A percentile compares a stretch with the other conserved stretches of the same genome.
phyloP scores from a whole-genome alignment of 2,113 vertebrate genomes.

The Xiphias gladius region DNA sequence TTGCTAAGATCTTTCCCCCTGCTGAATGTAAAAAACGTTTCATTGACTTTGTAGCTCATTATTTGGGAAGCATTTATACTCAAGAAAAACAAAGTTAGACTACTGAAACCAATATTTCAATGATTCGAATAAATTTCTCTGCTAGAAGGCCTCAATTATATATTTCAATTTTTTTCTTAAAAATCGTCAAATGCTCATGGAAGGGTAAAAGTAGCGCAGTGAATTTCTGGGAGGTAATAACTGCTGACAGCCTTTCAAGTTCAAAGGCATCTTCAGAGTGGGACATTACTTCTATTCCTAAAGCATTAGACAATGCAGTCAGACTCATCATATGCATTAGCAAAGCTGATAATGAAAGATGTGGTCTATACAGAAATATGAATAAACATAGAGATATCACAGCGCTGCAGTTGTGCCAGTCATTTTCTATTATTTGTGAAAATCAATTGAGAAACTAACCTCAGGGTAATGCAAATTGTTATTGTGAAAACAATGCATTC shows the following conservation, averaged over 20 bases:
- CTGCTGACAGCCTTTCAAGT: slow-evolving; percentile 70
- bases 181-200: slow-evolving; percentile 50
- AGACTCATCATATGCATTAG: slow-evolving; percentile 59
- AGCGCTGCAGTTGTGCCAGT: slow-evolving; percentile 39
- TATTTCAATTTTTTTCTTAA: slow-evolving; percentile 8
- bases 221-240: slow-evolving; percentile 57
- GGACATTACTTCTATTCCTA: slow-evolving; percentile 55
- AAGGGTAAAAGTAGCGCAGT: slow-evolving; percentile 40
- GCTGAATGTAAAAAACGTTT: neutral
- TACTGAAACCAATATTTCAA: slow-evolving; percentile 37
- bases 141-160: slow-evolving; percentile 38
- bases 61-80: neutral
- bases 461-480: slow-evolving; percentile 56
- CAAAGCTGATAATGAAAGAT: slow-evolving; percentile 47
- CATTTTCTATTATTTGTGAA: slow-evolving; percentile 63
- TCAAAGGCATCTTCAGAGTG: slow-evolving; percentile 62
- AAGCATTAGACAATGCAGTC: slow-evolving; percentile 63
- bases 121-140: slow-evolving; percentile 44
- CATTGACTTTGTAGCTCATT: neutral
- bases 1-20: neutral
- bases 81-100: slow-evolving; percentile 18
- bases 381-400: slow-evolving; percentile 56
- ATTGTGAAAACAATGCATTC: slow-evolving; percentile 59
- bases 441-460: slow-evolving; percentile 57
- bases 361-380: slow-evolving; percentile 42